A percentile compares a stretch with the other conserved stretches of the same genome.
These are phyloP conservation scores for Acipenser oxyrinchus DNA, from an alignment of 2,797 vertebrate species.

Conservation along the genomic window DNA sequence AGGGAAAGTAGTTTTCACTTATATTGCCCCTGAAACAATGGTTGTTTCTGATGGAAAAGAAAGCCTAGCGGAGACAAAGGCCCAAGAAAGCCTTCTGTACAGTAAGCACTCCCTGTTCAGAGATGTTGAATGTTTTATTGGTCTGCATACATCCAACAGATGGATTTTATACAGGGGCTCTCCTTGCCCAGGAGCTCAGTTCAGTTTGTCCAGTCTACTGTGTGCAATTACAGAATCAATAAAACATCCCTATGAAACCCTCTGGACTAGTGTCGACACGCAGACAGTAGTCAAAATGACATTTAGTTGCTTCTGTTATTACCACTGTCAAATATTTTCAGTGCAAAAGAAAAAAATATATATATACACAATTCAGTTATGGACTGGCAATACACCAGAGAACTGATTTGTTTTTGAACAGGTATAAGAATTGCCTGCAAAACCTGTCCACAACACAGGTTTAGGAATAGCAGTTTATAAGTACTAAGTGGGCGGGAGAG, in stretches of 20 bases:
- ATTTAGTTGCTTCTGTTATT: slow-evolving; percentile 54
- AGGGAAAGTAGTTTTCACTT: no score
- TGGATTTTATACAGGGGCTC: slow-evolving; percentile 69
- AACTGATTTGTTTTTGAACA: not conserved
- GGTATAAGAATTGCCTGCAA: not conserved
- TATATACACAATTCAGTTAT: no score
- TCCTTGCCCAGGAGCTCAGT: slow-evolving; percentile 62
- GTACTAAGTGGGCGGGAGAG: no score
- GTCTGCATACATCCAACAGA: slow-evolving; percentile 52
- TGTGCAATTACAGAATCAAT: slow-evolving; percentile 68
- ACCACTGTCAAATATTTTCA: slow-evolving; percentile 39
- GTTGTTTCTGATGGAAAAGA: not conserved
- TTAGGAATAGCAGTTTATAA: not conserved
- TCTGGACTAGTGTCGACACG: slow-evolving; percentile 68
- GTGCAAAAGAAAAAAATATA: slow-evolving; percentile 33
- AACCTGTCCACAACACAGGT: not conserved
- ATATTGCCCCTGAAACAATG: no score
- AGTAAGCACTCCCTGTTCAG: slow-evolving; percentile 40
- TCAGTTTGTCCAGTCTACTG: slow-evolving; percentile 65
- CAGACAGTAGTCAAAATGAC: slow-evolving; percentile 55
- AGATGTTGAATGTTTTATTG: slow-evolving; percentile 47
- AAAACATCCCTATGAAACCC: slow-evolving; percentile 79
- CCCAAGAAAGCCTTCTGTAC: slow-evolving; percentile 32
- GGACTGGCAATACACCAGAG: not conserved
- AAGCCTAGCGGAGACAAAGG: slow-evolving; percentile 16